phyloP scores from a whole-genome alignment of 2,113 vertebrate species.

The Phylloscopus trochilus region DNA sequence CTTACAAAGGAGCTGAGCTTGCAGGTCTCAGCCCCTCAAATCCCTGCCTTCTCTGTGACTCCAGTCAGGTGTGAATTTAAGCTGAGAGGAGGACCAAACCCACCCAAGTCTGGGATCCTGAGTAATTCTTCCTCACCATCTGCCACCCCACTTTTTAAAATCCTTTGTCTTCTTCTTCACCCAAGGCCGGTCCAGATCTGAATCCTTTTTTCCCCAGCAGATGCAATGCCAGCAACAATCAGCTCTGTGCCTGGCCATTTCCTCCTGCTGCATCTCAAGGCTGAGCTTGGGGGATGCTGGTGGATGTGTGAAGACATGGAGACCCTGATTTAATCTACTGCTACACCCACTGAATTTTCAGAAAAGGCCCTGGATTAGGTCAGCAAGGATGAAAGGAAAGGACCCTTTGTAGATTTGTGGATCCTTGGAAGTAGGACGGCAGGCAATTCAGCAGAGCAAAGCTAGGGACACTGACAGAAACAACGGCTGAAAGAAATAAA shows the following conservation, averaged over 20 bases:
- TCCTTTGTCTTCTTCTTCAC: not conserved
- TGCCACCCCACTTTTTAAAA: not conserved
- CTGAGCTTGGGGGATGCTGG: not conserved
- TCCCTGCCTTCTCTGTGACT: not conserved
- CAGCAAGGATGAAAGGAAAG: not conserved
- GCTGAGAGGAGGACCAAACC: not conserved
- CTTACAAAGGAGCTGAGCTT: not conserved
- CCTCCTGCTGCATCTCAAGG: not conserved
- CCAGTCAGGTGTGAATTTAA: conserved; percentile 23
- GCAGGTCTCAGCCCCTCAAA: not conserved
- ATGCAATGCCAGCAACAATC: not conserved
- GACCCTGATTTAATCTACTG: not conserved
- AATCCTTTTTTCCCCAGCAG: not conserved
- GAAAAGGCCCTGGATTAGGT: not conserved
- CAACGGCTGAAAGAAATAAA: not conserved
- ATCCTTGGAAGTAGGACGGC: not conserved
- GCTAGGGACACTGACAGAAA: not conserved
- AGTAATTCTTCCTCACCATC: not conserved
- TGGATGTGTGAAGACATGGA: not conserved
- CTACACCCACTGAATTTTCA: not conserved
- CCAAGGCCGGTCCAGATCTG: not conserved
- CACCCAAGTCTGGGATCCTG: not conserved
- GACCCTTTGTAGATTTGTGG: not conserved
- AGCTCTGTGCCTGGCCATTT: not conserved
- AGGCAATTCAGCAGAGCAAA: not conserved